Base-by-base conservation (phyloP, 2,888 invertebrate genomes). In the Pristionchus japonicus region DNA sequence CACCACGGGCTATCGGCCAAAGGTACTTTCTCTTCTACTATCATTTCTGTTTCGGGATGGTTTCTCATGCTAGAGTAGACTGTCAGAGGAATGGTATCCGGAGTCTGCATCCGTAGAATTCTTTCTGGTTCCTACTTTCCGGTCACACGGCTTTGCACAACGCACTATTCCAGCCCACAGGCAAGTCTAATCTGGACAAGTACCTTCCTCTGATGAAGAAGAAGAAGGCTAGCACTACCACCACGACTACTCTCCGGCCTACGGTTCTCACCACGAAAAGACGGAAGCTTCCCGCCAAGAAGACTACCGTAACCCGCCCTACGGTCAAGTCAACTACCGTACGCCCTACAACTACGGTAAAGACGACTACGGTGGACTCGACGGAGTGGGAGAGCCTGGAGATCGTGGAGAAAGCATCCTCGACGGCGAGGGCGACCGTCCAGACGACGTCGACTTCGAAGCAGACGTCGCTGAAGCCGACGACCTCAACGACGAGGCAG, bases 141-240 rank as follows among this genome's bases (percentile, higher is more conserved):
- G 82, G 7, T 20, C 40, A 34, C n/a, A n/a, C 40, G 37, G n/a
- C 85, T 43, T 27, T 43, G 77, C 77, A 70, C 70, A 43, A 77
- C 7, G 40, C 77, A 77, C 77, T 7, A 1, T 85, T 85, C 3
- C 70, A 86, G 67, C 70, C 86, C 3, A 47, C 77, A 7, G 43
- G 61, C 47, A 70, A 70, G 70, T 70, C 86, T 17, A 47, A 47
- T 13, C 31, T 70, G n/a, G 70, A 70, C 70, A 70, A 86, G 49
- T 86, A 86, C 57, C 70, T 86, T 43, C 67, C 86, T 31, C 49
- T 86, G 67, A 86, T 86, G 70, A 86, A 86, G 86, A 86, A 86
- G 86, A 86, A 86, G 70, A 86, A 86, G 37, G 23, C 31, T 20
- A 11, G 3, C 1, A 61, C 20, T n/a, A 34, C 47, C 7, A n/a